Percentiles rank a stretch among this genome's conserved stretches.
Conservation (phyloP, 2,797 vertebrate genomes). For the Myotis findleyi region DNA sequence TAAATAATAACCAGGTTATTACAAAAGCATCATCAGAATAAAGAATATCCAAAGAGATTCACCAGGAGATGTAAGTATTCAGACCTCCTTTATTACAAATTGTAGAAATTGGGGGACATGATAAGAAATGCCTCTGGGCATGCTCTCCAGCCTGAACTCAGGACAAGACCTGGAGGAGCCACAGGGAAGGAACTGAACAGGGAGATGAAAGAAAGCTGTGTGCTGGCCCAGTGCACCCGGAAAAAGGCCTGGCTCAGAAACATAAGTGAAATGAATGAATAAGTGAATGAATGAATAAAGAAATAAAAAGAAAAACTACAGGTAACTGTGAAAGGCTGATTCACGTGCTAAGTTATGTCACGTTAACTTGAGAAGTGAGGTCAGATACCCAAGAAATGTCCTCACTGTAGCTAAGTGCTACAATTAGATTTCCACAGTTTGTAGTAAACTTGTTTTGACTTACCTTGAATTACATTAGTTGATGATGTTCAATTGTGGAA, state of each 20-base stretch:
- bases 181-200: background rate
- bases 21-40: background rate
- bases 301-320: background rate
- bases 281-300: background rate
- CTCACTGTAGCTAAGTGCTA: background rate
- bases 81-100: background rate
- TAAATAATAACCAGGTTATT: too few species aligned
- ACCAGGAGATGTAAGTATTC: background rate
- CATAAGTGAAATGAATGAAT: background rate
- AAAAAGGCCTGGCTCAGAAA: background rate
- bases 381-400: background rate
- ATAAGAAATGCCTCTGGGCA: background rate
- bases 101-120: background rate
- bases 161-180: background rate
- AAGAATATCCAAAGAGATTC: background rate
- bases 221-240: background rate
- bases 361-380: conserved; percentile 21
- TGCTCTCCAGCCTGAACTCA: background rate
- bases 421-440: background rate
- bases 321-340: background rate
- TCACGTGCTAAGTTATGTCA: background rate
- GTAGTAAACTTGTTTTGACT: background rate
- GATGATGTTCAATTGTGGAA: background rate
- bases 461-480: background rate
- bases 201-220: background rate